A percentile compares a stretch with the other conserved stretches of the same genome.
Evolutionary conservation across 2,113 vertebrate species (phyloP).

Genomic region (Trachemys scripta): DNA sequence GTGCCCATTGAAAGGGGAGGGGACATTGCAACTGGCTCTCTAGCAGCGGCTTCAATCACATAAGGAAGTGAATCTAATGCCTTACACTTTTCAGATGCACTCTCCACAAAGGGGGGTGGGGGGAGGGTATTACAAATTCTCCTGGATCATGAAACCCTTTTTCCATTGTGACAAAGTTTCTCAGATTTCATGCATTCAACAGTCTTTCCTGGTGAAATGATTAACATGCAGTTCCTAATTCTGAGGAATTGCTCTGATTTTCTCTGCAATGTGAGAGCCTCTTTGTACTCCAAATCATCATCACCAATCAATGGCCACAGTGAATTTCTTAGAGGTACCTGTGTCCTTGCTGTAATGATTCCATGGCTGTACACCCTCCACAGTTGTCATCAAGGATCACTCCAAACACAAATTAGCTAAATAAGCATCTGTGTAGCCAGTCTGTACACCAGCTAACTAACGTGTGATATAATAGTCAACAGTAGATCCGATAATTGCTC

Average conservation of each 20-base stretch:
- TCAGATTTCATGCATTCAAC: constrained; percentile 10
- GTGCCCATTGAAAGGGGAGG: neutral
- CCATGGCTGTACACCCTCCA: neutral
- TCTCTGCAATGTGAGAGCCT: neutral
- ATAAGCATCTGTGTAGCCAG: accelerated
- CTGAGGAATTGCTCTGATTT: neutral
- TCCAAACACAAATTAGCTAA: neutral
- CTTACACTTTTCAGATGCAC: neutral
- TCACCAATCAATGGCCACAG: neutral
- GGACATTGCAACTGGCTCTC: neutral
- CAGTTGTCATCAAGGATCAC: neutral
- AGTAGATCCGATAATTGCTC: neutral
- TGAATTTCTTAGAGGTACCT: neutral
- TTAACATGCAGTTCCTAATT: neutral
- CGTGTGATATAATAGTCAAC: neutral
- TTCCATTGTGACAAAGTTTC: neutral
- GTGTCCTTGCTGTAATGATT: neutral
- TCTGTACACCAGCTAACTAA: neutral
- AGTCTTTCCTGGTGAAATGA: neutral
- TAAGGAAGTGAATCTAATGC: neutral
- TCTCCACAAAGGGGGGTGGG: neutral
- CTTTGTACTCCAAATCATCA: constrained; percentile 8
- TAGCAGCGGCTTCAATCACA: neutral
- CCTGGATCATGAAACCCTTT: neutral
- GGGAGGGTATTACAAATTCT: neutral